phyloP scores from a whole-genome alignment of 2,888 invertebrate genomes.

The Pardosa pseudoannulata region DNA sequence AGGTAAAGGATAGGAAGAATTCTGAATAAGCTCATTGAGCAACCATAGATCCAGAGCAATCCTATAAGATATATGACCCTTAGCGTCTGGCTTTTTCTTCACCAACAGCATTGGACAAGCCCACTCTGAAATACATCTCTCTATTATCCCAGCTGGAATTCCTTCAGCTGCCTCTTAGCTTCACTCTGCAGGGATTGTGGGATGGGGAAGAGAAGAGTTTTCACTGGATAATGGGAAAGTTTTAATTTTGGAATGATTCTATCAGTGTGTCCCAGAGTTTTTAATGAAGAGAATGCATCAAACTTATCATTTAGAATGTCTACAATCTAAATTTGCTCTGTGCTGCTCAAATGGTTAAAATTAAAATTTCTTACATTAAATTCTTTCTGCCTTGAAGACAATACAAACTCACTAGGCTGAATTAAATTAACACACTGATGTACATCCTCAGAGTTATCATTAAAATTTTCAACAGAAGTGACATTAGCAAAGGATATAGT shows the following conservation, averaged over 20 bases:
- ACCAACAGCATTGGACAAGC: neutral
- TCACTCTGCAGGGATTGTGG: neutral
- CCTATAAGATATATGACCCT: neutral
- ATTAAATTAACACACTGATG: no score
- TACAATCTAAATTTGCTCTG: no score
- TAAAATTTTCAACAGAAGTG: no score
- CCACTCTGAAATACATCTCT: neutral
- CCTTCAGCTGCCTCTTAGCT: neutral
- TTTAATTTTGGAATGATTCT: neutral
- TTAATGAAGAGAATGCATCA: no score
- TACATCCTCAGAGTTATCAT: no score
- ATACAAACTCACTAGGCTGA: no score
- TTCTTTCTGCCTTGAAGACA: no score
- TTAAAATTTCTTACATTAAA: no score
- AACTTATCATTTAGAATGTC: no score
- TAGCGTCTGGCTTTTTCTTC: neutral
- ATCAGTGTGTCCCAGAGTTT: slow-evolving; percentile 83
- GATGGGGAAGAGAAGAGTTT: neutral
- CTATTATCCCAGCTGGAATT: neutral
- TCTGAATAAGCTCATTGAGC: neutral
- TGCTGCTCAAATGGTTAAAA: no score
- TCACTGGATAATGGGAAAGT: neutral
- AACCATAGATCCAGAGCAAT: neutral
- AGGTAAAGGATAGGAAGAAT: neutral
- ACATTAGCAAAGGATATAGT: no score